Percentiles rank a stretch among this genome's conserved stretches.
phyloP scores from a whole-genome alignment of 1,140 invertebrate species.

The Araneus ventricosus region DNA sequence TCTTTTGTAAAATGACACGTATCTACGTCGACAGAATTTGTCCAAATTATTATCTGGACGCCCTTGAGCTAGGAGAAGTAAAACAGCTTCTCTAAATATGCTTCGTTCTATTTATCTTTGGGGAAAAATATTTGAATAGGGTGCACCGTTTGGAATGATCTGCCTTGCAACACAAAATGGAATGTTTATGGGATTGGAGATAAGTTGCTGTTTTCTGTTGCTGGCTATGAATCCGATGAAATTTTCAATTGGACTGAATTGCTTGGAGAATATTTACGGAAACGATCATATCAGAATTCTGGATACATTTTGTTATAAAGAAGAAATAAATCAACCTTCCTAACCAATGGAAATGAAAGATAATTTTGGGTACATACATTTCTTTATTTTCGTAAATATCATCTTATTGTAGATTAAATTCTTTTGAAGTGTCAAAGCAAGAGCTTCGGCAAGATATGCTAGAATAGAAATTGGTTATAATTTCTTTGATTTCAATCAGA shows the following conservation, averaged over 20 bases:
- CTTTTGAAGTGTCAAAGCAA: too few relatives aligned
- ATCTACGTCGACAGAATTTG: neutral
- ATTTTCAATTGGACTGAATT: slow-evolving; percentile 6
- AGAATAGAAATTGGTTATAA: too few relatives aligned
- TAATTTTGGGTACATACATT: neutral
- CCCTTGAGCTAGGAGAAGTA: neutral
- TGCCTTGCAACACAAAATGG: neutral
- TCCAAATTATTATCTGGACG: slow-evolving; percentile 1
- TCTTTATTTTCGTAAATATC: neutral
- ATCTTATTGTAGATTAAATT: neutral
- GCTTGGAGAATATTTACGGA: neutral
- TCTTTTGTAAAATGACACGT: neutral
- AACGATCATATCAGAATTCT: neutral
- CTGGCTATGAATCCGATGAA: neutral
- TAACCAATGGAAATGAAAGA: neutral
- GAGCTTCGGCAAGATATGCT: too few relatives aligned
- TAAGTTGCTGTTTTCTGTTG: neutral
- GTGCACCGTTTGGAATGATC: neutral
- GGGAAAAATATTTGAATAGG: neutral
- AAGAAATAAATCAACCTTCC: neutral
- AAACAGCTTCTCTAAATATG: slow-evolving; percentile 15
- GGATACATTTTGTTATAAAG: neutral
- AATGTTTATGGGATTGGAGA: neutral
- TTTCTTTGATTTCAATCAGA: too few relatives aligned
- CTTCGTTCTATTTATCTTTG: neutral